phyloP scores from a whole-genome alignment of 2,113 vertebrate species.

The Dendrocopos noguchii region DNA sequence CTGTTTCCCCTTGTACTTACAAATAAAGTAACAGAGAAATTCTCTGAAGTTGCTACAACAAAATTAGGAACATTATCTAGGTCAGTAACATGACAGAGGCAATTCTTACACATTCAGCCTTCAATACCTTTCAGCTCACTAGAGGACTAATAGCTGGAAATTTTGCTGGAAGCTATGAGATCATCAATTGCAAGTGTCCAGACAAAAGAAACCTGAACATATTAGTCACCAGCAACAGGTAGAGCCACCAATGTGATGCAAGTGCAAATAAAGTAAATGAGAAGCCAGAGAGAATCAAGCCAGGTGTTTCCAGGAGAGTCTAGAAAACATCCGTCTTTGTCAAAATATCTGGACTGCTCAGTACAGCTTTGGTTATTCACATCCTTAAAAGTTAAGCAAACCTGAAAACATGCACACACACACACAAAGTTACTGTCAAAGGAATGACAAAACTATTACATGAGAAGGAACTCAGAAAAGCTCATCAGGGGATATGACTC shows the following conservation, averaged over 20 bases:
- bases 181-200: constrained; percentile 28
- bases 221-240: constrained; percentile 41
- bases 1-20: neutral
- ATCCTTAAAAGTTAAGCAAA: neutral
- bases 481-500: neutral
- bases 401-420: neutral
- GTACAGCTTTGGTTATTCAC: neutral
- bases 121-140: neutral
- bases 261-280: neutral
- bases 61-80: neutral
- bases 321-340: neutral
- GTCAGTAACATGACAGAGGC: neutral
- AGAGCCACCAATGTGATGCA: neutral
- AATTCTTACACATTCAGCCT: neutral
- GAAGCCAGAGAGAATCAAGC: neutral
- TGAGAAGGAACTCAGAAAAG: neutral
- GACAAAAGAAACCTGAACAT: neutral
- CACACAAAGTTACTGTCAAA: neutral
- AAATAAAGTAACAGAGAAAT: neutral
- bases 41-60: neutral
- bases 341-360: neutral
- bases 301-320: neutral
- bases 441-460: neutral
- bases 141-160: neutral
- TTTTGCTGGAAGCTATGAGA: constrained; percentile 7